These are phyloP conservation scores for Drosophila arawakana DNA, from an alignment of 1,140 invertebrate genomes.

Conservation along the genomic window DNA sequence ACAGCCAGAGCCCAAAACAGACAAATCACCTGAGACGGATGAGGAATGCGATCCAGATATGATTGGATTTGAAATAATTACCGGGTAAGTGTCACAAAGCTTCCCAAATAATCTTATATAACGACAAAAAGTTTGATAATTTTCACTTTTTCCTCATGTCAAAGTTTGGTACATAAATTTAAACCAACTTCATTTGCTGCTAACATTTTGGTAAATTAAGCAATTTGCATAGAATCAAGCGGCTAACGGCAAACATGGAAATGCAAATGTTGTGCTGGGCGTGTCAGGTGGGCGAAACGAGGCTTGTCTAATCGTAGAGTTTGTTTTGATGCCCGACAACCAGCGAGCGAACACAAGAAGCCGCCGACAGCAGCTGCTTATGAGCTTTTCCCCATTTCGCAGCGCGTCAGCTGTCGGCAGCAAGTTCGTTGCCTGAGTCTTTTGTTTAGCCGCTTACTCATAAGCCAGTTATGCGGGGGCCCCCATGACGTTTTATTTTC, in stretches of 20 bases:
- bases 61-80: constrained; percentile 96
- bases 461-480: constrained; percentile 32
- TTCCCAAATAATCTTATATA: constrained; percentile 43
- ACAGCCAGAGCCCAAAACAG: constrained; percentile 70
- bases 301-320: constrained; percentile 67
- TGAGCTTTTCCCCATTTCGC: constrained; percentile 47
- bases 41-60: constrained; percentile 94
- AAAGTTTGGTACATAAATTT: not conserved
- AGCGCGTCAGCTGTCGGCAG: constrained; percentile 4
- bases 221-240: constrained; percentile 59
- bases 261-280: constrained; percentile 52
- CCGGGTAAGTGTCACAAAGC: constrained; percentile 87
- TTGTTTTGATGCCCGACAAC: constrained; percentile 55
- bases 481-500: constrained; percentile 35
- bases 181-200: constrained; percentile 48
- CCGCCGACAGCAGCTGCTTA: constrained; percentile 45
- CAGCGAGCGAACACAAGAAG: constrained; percentile 2
- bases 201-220: constrained; percentile 61
- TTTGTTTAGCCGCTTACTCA: constrained; percentile 39
- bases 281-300: constrained; percentile 49
- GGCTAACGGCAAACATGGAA: constrained; percentile 32
- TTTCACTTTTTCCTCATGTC: constrained; percentile 59
- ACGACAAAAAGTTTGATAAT: constrained; percentile 39
- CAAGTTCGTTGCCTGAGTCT: constrained; percentile 56
- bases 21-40: constrained; percentile 66